These are phyloP conservation scores for Chorisops tibialis DNA, from an alignment of 2,888 invertebrate species.

Conservation along the genomic window DNA sequence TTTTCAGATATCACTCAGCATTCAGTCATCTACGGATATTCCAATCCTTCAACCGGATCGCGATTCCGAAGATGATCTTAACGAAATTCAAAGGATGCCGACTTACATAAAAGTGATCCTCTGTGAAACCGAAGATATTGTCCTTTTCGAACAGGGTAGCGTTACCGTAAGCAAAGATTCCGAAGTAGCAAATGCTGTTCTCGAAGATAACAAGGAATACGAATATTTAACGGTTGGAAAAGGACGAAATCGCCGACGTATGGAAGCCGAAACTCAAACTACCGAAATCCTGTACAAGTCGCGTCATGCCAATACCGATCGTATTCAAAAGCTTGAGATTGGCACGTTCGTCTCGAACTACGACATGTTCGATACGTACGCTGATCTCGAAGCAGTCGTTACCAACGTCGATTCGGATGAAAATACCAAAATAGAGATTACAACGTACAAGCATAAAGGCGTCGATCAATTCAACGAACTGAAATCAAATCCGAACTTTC, in stretches of 20 bases:
- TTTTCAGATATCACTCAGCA: conserved; percentile 7
- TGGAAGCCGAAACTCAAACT: conserved; percentile 70
- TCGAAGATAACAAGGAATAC: conserved; percentile 64
- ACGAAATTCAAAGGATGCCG: conserved; percentile 43
- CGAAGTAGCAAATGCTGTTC: conserved; percentile 57
- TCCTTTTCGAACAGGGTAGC: conserved; percentile 64
- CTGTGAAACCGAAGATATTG: conserved; percentile 64
- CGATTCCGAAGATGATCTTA: conserved; percentile 14
- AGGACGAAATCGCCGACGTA: conserved; percentile 64
- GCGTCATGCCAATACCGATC: conserved; percentile 60
- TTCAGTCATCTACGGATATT: conserved; percentile 1
- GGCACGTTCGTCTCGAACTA: conserved; percentile 69
- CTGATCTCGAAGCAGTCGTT: conserved; percentile 48
- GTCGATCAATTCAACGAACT: conserved; percentile 42
- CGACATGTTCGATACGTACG: conserved; percentile 74
- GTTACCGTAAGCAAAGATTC: conserved; percentile 61
- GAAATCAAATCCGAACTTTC: conserved; percentile 51
- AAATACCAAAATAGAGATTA: conserved; percentile 52
- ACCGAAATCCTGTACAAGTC: conserved; percentile 60
- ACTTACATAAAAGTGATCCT: conserved; percentile 61
- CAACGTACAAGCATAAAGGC: conserved; percentile 44
- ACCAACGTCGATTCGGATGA: conserved; percentile 47
- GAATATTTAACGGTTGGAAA: conserved; percentile 65
- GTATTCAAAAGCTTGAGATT: conserved; percentile 57
- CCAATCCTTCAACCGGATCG: not conserved